These are phyloP conservation scores for Eugnorisma glareosa DNA, from an alignment of 2,888 invertebrate genomes.

Conservation along the genomic window DNA sequence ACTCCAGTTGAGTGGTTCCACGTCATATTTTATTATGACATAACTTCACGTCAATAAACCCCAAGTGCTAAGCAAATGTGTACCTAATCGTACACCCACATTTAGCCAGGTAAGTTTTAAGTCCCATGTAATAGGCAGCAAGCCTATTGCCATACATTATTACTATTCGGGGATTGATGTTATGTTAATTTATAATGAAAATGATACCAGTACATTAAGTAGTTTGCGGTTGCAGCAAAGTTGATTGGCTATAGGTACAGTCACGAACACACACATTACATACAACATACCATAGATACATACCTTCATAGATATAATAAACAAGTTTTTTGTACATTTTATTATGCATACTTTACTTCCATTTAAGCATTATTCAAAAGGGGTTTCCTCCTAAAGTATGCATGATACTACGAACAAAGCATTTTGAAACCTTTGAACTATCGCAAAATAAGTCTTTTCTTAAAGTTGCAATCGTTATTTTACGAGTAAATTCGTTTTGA, in stretches of 20 bases:
- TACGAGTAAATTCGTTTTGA: background rate
- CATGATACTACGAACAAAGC: background rate
- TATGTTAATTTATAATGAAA: background rate
- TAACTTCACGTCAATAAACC: background rate
- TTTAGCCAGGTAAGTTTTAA: background rate
- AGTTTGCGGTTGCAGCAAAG: background rate
- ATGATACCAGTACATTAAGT: background rate
- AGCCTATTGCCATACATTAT: background rate
- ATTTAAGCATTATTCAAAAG: background rate
- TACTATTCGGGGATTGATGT: background rate
- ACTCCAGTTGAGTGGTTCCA: background rate
- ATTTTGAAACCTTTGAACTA: background rate
- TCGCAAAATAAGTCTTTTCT: background rate
- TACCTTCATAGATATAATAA: too few relatives aligned
- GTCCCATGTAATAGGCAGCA: too few relatives aligned
- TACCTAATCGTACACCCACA: background rate
- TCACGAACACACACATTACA: background rate
- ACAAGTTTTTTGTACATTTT: too few relatives aligned
- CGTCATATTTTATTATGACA: conserved; percentile 1
- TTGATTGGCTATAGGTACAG: background rate
- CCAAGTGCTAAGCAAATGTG: background rate
- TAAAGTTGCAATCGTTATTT: background rate
- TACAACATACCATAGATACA: background rate
- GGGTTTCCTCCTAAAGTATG: background rate
- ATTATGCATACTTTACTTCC: background rate